phyloP scores from a whole-genome alignment of 2,113 vertebrate genomes.

The Neoarius graeffei region DNA sequence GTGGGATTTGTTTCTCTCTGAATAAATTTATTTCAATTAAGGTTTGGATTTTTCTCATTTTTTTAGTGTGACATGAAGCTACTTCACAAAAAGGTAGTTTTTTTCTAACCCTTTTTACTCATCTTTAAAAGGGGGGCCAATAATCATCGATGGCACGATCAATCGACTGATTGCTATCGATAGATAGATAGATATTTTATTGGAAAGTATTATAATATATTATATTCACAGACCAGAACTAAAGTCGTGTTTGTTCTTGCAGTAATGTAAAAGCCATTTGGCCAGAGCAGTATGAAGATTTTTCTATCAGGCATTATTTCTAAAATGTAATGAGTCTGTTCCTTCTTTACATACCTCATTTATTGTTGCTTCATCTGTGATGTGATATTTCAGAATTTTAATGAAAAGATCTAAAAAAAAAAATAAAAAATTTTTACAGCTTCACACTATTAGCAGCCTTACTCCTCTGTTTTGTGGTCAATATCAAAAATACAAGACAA shows the following conservation, averaged over 20 bases:
- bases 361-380: constrained; percentile 9
- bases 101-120: too few species aligned
- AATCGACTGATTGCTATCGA: too few species aligned
- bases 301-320: not conserved
- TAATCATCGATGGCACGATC: too few species aligned
- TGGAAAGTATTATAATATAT: too few species aligned
- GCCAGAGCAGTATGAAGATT: not conserved
- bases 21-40: too few species aligned
- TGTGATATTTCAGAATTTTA: not conserved
- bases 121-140: too few species aligned
- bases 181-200: too few species aligned
- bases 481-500: not conserved
- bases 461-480: not conserved
- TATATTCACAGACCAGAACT: too few species aligned
- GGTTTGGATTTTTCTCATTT: too few species aligned
- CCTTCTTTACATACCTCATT: constrained; percentile 61
- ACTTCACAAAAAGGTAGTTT: too few species aligned
- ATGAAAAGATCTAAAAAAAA: constrained; percentile 66
- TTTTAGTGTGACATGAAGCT: too few species aligned
- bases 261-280: not conserved
- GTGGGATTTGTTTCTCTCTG: too few species aligned
- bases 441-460: not conserved
- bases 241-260: not conserved
- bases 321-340: not conserved
- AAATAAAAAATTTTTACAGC: not conserved